Percentiles rank a stretch among this genome's conserved stretches.
Conservation (phyloP, 92 coral and sea anemone species). For the Micromussa lordhowensis region DNA sequence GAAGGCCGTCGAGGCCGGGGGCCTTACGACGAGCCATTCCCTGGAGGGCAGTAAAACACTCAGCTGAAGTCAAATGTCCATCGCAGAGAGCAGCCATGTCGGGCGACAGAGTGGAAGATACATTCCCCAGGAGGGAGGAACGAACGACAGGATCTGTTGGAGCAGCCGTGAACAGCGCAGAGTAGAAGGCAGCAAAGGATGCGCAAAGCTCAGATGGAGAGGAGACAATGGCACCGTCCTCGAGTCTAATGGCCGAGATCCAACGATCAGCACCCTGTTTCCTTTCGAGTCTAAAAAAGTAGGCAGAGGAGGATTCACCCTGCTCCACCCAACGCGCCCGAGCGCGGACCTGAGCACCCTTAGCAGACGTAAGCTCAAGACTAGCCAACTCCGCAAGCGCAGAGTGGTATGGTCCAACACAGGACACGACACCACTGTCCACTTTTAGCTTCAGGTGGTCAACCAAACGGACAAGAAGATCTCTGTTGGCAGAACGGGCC, state of each 20-base stretch:
- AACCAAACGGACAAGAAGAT: not conserved
- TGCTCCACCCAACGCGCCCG: conserved; percentile 39
- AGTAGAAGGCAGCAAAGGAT: not conserved
- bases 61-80: too few species aligned
- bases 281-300: not conserved
- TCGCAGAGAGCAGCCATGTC: too few species aligned
- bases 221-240: not conserved
- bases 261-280: not conserved
- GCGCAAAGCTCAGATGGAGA: not conserved
- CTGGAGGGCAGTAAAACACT: too few species aligned
- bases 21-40: too few species aligned
- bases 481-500: not conserved
- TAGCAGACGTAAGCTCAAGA: not conserved
- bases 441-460: not conserved
- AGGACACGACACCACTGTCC: not conserved
- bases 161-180: not conserved
- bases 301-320: conserved; percentile 32
- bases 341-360: conserved; percentile 26
- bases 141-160: too few species aligned
- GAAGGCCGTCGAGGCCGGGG: too few species aligned
- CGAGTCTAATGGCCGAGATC: not conserved
- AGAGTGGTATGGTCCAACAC: not conserved
- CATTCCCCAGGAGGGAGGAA: too few species aligned
- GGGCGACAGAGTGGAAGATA: too few species aligned
- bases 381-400: not conserved